Evolutionary conservation across 2,113 vertebrate species (phyloP), one percentile per base, ranked within the genome.

Genomic region (Peucedramus taeniatus): DNA sequence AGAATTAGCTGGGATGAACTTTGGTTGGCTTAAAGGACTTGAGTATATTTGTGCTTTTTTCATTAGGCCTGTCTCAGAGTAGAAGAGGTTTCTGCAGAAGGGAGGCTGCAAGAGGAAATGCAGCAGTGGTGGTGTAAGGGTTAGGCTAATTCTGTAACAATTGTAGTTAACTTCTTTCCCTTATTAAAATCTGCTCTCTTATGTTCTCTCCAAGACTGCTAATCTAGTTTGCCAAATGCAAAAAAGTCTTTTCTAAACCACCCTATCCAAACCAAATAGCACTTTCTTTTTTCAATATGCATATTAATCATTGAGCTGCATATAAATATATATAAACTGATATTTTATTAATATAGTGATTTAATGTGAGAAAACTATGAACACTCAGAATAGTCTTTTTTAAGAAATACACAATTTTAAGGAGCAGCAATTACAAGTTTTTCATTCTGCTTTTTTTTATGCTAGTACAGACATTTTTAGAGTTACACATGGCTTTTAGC

Each of bases 371-470:
- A 61, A 89, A 72, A 39, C 3, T 9, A 7, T 27, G 35, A 70
- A 85, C 59, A 35, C 78, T 94, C 89, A 74, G 84, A 78, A 77
- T 95, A 76, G 50, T 74, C n/a, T 96, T 95, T 87, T 88, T 37
- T 20, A 39, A 96, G 49, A 54, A 66, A 66, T 53, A 44, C 59
- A 92, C 44, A 90, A 63, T 96, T 96, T 97, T 95, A 96, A 92
- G 89, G 87, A 93, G 75, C 40, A 59, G 83, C 6, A 80, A 94
- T 94, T 87, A 66, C 69, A 83, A 60, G 21, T 80, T 93, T 97
- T 96, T 94, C 28, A 68, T 83, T 96, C 78, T 94, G 50, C 68
- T 33, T 78, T 78, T 76, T 78, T 78, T 84, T 76, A 56, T 94
- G 87, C n/a, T 87, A 61, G 50, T 91, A 77, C 15, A 53, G 95